Base-by-base conservation (phyloP, 1,140 invertebrate genomes). In the Drosophila suzukii region DNA sequence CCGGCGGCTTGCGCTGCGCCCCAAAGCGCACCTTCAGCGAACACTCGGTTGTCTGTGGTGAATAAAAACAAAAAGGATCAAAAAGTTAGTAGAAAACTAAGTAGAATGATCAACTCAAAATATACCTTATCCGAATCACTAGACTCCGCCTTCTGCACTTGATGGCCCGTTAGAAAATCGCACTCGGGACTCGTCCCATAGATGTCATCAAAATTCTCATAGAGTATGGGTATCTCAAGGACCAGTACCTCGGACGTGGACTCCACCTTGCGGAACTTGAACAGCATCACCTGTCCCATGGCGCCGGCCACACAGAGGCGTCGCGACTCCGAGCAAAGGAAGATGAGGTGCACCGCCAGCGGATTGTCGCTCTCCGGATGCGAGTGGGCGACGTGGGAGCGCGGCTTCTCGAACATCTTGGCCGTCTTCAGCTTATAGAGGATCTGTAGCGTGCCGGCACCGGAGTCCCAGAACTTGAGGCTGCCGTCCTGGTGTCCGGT, bases 361-460 rank as follows among this genome's bases (percentile, higher is more conserved):
- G 97, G 97, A 92, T 98, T 97, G 66, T 98, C 97, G 62, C 97
- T 94, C 62, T 94, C 93, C 72, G 93, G 94, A 58, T 72, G 68
- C 39, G 73, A 65, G 92, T 92, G 90, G 57, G 75, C 81, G 10
- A 85, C 74, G 92, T 93, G 93, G 13, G 66, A 57, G 92, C 93
- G 93, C 41, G 94, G 94, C 89, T 96, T 96, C 92, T 98, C 97
- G 93, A 99, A 98, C 54, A 98, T 95, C 93, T 99, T 98, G 57
- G 97, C 97, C 88, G 98, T 99, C 94, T 99, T 99, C 83, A 99
- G 93, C 95, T 99, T 99, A 94, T 99, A 99, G 82, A 99, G 94
- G 70, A 99, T 96, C 92, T 98, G 97, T 12, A 99, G 94, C 36
- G 96, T 96, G 46, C 97, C 97, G 56, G 97, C 97, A 74, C 97